Conservation (phyloP, 2,888 invertebrate genomes). For the Muscina levida region DNA sequence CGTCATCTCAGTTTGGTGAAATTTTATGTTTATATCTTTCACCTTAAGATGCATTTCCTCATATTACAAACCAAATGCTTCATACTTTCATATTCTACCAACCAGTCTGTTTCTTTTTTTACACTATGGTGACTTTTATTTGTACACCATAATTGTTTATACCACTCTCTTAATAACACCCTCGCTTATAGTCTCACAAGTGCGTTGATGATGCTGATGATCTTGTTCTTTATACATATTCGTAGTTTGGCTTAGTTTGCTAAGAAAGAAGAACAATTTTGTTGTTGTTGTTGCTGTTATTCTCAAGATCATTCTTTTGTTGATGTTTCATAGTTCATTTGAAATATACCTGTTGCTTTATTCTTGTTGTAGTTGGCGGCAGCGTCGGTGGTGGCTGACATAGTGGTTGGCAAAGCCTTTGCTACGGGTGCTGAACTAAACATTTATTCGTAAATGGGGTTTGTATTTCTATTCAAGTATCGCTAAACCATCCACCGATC, state of each 20-base stretch:
- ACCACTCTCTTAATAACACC: neutral
- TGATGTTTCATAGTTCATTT: constrained; percentile 54
- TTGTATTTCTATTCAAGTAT: constrained; percentile 35
- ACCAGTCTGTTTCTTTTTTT: too few relatives aligned
- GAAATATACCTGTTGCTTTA: constrained; percentile 46
- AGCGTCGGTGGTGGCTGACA: constrained; percentile 29
- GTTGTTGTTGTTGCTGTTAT: constrained; percentile 35
- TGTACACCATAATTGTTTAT: too few relatives aligned
- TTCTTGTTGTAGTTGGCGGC: constrained; percentile 8
- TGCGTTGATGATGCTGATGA: constrained; percentile 47
- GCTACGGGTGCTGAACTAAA: neutral
- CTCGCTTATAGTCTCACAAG: neutral
- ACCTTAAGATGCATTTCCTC: too few relatives aligned
- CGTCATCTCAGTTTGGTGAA: too few relatives aligned
- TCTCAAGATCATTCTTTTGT: constrained; percentile 52
- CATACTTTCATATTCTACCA: too few relatives aligned
- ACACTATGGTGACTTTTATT: too few relatives aligned
- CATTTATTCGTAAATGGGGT: constrained; percentile 27
- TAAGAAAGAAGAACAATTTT: constrained; percentile 16
- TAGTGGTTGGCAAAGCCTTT: constrained; percentile 19
- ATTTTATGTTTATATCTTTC: too few relatives aligned
- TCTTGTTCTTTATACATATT: constrained; percentile 46
- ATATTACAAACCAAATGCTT: too few relatives aligned
- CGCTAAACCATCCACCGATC: constrained; percentile 12
- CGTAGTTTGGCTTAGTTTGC: constrained; percentile 22